Evolutionary conservation across 2,888 invertebrate species (phyloP), one percentile per base, ranked within the genome.

Genomic region (Rhagium mordax): DNA sequence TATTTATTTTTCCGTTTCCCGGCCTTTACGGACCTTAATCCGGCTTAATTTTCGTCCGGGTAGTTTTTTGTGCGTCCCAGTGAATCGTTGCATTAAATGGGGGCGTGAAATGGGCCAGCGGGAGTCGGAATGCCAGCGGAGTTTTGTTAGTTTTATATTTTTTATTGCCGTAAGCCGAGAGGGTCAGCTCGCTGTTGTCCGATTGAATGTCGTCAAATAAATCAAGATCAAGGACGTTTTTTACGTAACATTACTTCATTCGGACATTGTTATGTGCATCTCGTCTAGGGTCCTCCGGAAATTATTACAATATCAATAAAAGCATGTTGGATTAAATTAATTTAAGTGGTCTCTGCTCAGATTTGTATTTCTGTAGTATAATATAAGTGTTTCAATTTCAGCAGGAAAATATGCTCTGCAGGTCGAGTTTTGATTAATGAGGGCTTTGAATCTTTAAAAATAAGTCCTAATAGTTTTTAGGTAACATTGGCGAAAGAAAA

Each of bases 1-100:
- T 86, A 86, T 87, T 87, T 87, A 87, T 87, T 86, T 86, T 87
- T 87, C 87, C 87, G 87, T 83, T 87, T 87, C 85, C 86, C 86
- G 81, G 78, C 79, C 81, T 85, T 84, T 85, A 84, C 84, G 80
- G 80, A 82, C 83, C 78, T 82, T 86, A 87, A 86, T 86, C 85
- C 86, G 82, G 82, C 85, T 86, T 87, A 87, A 87, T 86, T 86
- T 86, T 83, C 86, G 82, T 85, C 83, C 83, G 83, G 83, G 74
- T 79, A 77, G 79, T 82, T 83, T 82, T 83, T 83, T 83, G 77
- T 80, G 74, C 76, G 75, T 77, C 74, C 76, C 71, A 79, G 74
- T 78, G 80, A 79, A 79, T 79, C 70, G 79, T 74, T 75, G 74
- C 73, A 79, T 74, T 80, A 82, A 80, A 82, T 79, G 77, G 81